phyloP scores from a whole-genome alignment of 2,113 vertebrate species.

The Loxodonta africana region DNA sequence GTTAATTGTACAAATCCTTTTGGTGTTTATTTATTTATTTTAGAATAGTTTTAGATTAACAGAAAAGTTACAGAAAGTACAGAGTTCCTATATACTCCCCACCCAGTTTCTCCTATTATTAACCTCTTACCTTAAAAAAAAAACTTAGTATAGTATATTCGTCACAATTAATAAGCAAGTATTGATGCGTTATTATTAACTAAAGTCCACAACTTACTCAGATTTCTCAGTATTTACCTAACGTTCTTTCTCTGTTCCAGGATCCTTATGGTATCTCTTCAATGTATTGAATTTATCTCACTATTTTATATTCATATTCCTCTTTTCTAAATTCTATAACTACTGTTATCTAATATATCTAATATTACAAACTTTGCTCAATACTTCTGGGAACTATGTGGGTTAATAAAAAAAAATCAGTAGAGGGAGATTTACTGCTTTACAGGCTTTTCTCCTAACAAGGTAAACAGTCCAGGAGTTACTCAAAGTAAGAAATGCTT shows the following conservation, averaged over 20 bases:
- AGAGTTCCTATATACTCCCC: neutral
- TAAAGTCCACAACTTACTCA: neutral
- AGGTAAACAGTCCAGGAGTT: neutral
- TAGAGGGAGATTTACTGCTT: neutral
- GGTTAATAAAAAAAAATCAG: constrained; percentile 52
- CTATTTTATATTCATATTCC: neutral
- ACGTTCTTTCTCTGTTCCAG: constrained; percentile 19
- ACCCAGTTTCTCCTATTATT: neutral
- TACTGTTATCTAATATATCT: constrained; percentile 17
- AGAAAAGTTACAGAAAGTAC: constrained; percentile 1
- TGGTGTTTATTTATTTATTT: constrained; percentile 44
- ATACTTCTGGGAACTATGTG: neutral
- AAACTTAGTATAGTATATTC: neutral
- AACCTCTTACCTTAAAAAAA: neutral
- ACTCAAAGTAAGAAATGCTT: constrained; percentile 5
- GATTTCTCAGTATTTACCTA: constrained; percentile 8
- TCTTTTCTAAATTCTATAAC: neutral
- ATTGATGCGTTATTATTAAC: constrained; percentile 38
- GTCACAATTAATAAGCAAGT: constrained; percentile 10
- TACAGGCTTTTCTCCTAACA: neutral
- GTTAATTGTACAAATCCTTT: constrained; percentile 44
- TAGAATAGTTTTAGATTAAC: constrained; percentile 39
- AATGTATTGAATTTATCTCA: constrained; percentile 39
- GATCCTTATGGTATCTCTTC: neutral
- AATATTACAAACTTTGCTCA: constrained; percentile 1